These are phyloP conservation scores for Calliphora vicina DNA, from an alignment of 1,140 invertebrate genomes.

Conservation along the genomic window DNA sequence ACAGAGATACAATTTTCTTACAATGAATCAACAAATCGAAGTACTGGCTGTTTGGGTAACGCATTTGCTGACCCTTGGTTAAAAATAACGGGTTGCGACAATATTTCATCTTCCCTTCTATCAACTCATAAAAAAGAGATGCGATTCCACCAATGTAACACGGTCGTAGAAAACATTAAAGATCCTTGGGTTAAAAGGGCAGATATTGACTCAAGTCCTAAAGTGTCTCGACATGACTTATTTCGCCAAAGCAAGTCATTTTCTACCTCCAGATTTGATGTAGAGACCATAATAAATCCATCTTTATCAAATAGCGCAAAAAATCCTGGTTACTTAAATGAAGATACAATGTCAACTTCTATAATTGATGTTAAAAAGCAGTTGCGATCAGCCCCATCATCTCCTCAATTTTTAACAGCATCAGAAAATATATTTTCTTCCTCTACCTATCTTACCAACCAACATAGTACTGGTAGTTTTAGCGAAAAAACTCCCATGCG, in stretches of 20 bases:
- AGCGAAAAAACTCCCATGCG: constrained; percentile 35
- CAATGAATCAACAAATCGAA: constrained; percentile 49
- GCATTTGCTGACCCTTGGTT: constrained; percentile 61
- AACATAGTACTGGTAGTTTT: constrained; percentile 21
- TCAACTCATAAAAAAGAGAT: not conserved
- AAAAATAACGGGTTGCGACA: constrained; percentile 49
- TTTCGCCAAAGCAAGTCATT: constrained; percentile 37
- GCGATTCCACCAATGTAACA: not conserved
- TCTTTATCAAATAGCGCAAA: constrained; percentile 28
- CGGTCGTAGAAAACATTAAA: not conserved
- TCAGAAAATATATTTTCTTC: constrained; percentile 42
- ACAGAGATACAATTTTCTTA: constrained; percentile 48
- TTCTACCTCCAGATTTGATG: constrained; percentile 32
- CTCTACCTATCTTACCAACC: constrained; percentile 25
- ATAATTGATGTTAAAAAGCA: not conserved
- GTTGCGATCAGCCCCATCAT: constrained; percentile 50
- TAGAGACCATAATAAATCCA: no score
- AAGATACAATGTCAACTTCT: not conserved
- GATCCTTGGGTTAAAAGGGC: constrained; percentile 51
- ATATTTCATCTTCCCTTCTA: not conserved
- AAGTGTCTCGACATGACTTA: constrained; percentile 15
- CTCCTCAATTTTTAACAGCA: constrained; percentile 45
- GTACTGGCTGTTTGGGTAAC: constrained; percentile 55
- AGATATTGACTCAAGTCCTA: not conserved
- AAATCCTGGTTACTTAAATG: constrained; percentile 20